Evolutionary conservation across 53 echinoderm and acorn worm species (phyloP).

Genomic region (Apostichopus leukothele): DNA sequence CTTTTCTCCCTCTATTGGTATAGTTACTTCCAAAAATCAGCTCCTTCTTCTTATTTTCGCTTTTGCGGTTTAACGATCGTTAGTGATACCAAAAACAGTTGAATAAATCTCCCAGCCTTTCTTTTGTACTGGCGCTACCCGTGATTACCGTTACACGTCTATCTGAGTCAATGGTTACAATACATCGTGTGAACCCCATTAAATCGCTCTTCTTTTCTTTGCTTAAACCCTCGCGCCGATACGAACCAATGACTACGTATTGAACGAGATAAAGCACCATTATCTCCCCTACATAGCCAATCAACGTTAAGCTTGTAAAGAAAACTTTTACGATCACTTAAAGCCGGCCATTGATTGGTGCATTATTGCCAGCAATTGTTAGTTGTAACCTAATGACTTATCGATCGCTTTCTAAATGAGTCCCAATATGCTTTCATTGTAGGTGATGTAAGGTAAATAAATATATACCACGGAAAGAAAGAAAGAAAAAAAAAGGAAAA

Average conservation of each 20-base stretch:
- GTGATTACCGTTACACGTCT: not conserved
- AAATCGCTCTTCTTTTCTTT: constrained; percentile 12
- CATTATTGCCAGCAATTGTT: constrained; percentile 30
- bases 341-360: constrained; percentile 38
- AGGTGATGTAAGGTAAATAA: constrained; percentile 25
- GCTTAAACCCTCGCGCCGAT: constrained; percentile 48
- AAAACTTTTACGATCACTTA: constrained; percentile 40
- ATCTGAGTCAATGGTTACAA: constrained; percentile 2
- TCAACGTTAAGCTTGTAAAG: constrained; percentile 25
- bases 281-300: constrained; percentile 8
- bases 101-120: not conserved
- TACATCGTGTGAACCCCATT: constrained; percentile 11
- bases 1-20: no score
- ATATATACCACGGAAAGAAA: not conserved
- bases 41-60: no score
- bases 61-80: no score
- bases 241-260: constrained; percentile 38
- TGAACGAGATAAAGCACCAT: not conserved
- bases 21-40: no score
- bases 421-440: not conserved
- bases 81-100: no score
- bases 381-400: constrained; percentile 39
- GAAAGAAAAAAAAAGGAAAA: not conserved
- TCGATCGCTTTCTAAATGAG: constrained; percentile 21
- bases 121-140: not conserved